Base-by-base conservation (phyloP, 1,140 invertebrate genomes). In the Pseudomyrmex sp. region DNA sequence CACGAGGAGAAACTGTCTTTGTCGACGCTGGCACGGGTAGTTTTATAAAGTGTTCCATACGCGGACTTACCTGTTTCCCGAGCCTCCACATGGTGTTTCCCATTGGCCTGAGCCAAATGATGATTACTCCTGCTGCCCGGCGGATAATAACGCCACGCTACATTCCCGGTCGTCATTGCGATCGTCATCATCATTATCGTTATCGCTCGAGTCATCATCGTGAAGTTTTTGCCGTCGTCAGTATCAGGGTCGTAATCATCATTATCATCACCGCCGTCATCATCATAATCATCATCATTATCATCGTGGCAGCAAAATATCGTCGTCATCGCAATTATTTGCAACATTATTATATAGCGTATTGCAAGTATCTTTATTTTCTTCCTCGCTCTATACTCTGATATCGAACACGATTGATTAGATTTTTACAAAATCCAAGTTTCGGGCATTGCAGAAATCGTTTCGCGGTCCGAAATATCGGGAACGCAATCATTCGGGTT, bases 101-200 rank as follows among this genome's bases (percentile, higher is more conserved):
- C 89, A 91, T 91, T 90, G 86, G 83, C 68, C 56, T 65, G 66
- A 63, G 79, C 85, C 85, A 91, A 91, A 91, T 88, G 89, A 90
- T 91, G 89, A 91, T 91, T 91, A 86, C 89, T 89, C 75, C 63
- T 82, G 82, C 61, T 77, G 82, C 61, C 82, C 76, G 69, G 74
- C 83, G 83, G 84, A 61, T 73, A 65, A 84, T 88, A 35, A 68
- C 80, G 72, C 77, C 74, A 75, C 54, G 83, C 63, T 80, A 61
- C 82, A 72, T 82, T 75, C 73, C 5, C 35, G 35, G 35, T 70
- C 84, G 75, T 87, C 76, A 84, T 86, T 70, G 83, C 83, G 79
- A 83, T 72, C 82, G 66, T 88, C 76, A 74, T 85, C 50, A 82
- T 87, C 66, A 68, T 80, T 44, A 44, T 74, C 72, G 68, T 70